Evolutionary conservation across 2,888 invertebrate genomes (phyloP), one percentile per base, ranked within the genome.

Genomic region (Gymnosoma rotundatum): DNA sequence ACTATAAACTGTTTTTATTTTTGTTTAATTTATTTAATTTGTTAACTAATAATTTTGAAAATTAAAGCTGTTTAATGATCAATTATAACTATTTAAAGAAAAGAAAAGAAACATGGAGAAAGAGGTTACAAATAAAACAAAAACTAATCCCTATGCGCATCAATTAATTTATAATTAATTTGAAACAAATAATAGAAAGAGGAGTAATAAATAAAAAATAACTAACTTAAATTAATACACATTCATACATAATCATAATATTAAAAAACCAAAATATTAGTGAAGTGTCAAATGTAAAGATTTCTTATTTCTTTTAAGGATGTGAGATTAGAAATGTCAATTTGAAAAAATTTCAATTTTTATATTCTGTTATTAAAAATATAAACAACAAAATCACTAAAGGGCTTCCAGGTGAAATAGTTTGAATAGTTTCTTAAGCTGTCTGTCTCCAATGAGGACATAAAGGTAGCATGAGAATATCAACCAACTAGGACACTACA

Each of bases 101-200:
- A 76, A 81, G 56, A 76, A 81, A 73, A 58, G 61, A 66, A 48
- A 64, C 64, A 66, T 38, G 54, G 73, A 83, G 70, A 70, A 80
- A 82, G 21, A 63, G 21, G 83, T 83, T 72, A 87, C 64, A 85
- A 86, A 86, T 85, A 83, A 84, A 84, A 88, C 86, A 86, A 83
- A 88, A 87, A 86, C 88, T 90, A 89, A 89, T 91, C 91, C 91
- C 91, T 91, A 91, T 91, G 91, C 90, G 91, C 91, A 91, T 91
- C 91, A 91, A 91, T 91, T 91, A 91, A 91, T 91, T 91, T 91
- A 88, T 90, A 91, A 91, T 91, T 91, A 91, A 90, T 91, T 91
- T 91, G 89, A 89, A 89, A 88, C 88, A 89, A 88, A 86, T 52
- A 67, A 45, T 42, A 72, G 85, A 69, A 83, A 52, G 70, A 48